Evolutionary conservation across 1,140 invertebrate genomes (phyloP).

Genomic region (Orussus abietinus): DNA sequence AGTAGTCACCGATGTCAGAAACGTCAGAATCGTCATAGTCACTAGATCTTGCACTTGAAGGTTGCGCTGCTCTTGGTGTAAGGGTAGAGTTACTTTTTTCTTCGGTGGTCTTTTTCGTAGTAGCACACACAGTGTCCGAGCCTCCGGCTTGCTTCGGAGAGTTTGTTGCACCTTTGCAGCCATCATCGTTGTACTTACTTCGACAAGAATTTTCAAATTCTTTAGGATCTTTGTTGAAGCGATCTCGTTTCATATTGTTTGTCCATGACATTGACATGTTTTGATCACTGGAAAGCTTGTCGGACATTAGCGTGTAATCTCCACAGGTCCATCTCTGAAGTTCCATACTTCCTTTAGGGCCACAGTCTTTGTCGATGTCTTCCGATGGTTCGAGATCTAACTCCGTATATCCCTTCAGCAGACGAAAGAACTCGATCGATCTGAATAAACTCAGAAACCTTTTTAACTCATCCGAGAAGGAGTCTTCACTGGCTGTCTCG

Average conservation of each 20-base stretch:
- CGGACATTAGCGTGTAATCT: conserved; percentile 58
- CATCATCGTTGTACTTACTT: conserved; percentile 10
- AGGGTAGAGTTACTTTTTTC: background rate
- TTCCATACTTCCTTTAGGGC: conserved; percentile 55
- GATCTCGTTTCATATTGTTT: no score
- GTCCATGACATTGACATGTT: no score
- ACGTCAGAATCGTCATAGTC: conserved; percentile 47
- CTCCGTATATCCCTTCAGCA: conserved; percentile 64
- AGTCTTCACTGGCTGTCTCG: conserved; percentile 52
- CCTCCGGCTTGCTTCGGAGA: background rate
- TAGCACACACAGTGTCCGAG: conserved; percentile 20
- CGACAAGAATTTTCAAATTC: no score
- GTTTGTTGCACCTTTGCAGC: conserved; percentile 7
- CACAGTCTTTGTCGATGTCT: conserved; percentile 28
- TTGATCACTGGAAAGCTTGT: conserved; percentile 24
- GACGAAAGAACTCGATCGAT: conserved; percentile 54
- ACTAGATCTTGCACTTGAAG: conserved; percentile 34
- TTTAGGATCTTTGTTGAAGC: no score
- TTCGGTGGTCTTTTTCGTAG: background rate
- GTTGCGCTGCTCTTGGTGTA: background rate
- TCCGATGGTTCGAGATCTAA: conserved; percentile 52
- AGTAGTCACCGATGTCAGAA: conserved; percentile 31
- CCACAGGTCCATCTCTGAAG: conserved; percentile 66
- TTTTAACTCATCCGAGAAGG: conserved; percentile 45
- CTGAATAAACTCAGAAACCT: conserved; percentile 53